phyloP scores from a whole-genome alignment of 2,113 vertebrate species.

The Tachysurus fulvidraco region DNA sequence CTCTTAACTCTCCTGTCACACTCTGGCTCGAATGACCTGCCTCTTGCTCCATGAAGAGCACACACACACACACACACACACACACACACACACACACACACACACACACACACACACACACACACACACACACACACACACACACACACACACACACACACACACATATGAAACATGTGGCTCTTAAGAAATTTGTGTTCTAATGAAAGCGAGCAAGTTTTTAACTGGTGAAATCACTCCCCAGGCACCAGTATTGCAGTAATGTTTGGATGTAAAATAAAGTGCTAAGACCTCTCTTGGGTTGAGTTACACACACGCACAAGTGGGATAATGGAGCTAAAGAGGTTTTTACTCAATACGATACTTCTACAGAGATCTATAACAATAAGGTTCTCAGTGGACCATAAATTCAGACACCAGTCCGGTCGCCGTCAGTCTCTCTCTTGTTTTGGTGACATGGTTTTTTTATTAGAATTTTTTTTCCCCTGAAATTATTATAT shows the following conservation, averaged over 20 bases:
- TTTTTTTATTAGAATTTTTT: neutral
- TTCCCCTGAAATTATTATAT: too few relatives aligned
- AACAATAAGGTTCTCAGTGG: neutral
- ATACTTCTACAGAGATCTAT: neutral
- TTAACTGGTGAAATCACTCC: slow-evolving; percentile 22
- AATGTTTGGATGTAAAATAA: slow-evolving; percentile 2
- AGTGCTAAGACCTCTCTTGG: slow-evolving; percentile 20
- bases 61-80: slow-evolving; percentile 17
- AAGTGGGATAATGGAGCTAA: slow-evolving; percentile 29
- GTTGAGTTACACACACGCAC: neutral
- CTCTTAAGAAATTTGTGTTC: slow-evolving; percentile 29
- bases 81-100: slow-evolving; percentile 10
- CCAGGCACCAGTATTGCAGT: neutral
- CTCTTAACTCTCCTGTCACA: slow-evolving; percentile 51
- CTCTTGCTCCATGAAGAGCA: neutral
- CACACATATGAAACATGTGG: slow-evolving; percentile 3
- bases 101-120: slow-evolving; percentile 10
- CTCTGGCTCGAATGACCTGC: slow-evolving; percentile 35
- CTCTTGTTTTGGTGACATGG: neutral
- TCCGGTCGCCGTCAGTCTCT: neutral
- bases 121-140: slow-evolving; percentile 17
- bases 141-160: slow-evolving; percentile 16
- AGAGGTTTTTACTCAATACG: slow-evolving; percentile 14
- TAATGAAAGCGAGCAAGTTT: neutral
- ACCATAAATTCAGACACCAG: neutral